Evolutionary conservation across 2,113 vertebrate genomes (phyloP), one percentile per base, ranked within the genome.

Genomic region (Synodontis membranacea): DNA sequence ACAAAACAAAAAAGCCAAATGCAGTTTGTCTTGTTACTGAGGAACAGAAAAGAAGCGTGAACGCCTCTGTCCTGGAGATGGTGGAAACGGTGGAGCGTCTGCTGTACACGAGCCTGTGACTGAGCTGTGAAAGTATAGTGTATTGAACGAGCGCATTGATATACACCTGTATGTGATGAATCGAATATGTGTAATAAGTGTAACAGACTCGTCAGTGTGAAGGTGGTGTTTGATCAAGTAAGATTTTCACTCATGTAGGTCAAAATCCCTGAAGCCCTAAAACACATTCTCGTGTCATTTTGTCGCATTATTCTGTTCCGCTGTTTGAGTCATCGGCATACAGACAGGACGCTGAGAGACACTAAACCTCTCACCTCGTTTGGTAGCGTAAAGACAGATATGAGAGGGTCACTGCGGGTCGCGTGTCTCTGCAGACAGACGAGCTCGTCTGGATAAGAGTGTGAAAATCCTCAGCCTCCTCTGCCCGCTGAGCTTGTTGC

Each of bases 391-490:
- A 46, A 80, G 75, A 75, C 68, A n/a, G 82, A 86, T 74, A 48
- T 46, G 86, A 82, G 68, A 70, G 78, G 88, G 89, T 89, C 88
- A 86, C 7, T 78, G 83, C 64, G 68, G 88, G 89, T 88, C 84
- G 74, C 68, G 80, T 64, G 86, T 89, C 88, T 89, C 89, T 80
- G 86, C 84, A 89, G 85, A 86, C 86, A 86, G 80, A 86, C 78
- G 58, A 90, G 86, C 86, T 84, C 54, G 89, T 89, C 84, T 90
- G 88, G 84, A 70, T 81, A 70, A 82, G 60, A 86, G 86, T 88
- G 88, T 86, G 89, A 90, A 90, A 90, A 87, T 87, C 66, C 83
- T 84, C 79, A 80, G 70, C 87, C 86, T 90, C 89, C 87, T 88
- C 87, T 64, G 39, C 84, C 84, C 84, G 84, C 84, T 72, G 46